Base-by-base conservation (phyloP, 92 coral and sea anemone species). In the Anthopleura xanthogrammica region DNA sequence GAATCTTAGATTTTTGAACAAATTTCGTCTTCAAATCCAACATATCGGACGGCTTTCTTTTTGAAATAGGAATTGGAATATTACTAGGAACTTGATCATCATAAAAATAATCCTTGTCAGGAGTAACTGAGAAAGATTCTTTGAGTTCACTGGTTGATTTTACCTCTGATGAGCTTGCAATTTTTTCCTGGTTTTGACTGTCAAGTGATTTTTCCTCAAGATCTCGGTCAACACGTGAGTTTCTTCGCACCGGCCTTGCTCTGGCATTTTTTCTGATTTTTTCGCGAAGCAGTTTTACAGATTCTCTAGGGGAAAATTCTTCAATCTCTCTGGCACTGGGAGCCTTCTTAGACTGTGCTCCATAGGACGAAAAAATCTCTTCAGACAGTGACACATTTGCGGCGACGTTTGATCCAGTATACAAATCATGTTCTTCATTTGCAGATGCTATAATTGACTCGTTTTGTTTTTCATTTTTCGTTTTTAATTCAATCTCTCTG, bases 241-340 rank as follows among this genome's bases (percentile, higher is more conserved):
- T 83, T 73, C 41, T 83, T 56, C 83, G 79, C 29, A 54, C 40
- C 72, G 68, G 52, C 24, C 84, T 81, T 24, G 84, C 84, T 48
- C 77, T 72, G n/a, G 84, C 50, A 75, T 81, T 81, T 42, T 68
- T 81, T 13, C 84, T 71, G 13, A 81, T 81, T 52, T 81, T 85
- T n/a, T 68, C 73, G 36, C 88, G 88, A 29, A 85, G 79, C 71
- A 65, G 88, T 43, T 54, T 85, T 12, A 43, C 88, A 10, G 88
- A 76, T 17, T 60, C 77, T 19, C 60, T 24, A 16, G 83, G 10
- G 17, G 88, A 76, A 6, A 58, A 2, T 5, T 39, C 16, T 13
- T 68, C 41, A 1, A 23, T 16, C 7, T 19, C 7, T 3, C 17
- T 29, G 36, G 36, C 4, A 62, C 70, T 62, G 13, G 81, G 17